Evolutionary conservation across 1,140 invertebrate species (phyloP).

Genomic region (Drosophila funebris): DNA sequence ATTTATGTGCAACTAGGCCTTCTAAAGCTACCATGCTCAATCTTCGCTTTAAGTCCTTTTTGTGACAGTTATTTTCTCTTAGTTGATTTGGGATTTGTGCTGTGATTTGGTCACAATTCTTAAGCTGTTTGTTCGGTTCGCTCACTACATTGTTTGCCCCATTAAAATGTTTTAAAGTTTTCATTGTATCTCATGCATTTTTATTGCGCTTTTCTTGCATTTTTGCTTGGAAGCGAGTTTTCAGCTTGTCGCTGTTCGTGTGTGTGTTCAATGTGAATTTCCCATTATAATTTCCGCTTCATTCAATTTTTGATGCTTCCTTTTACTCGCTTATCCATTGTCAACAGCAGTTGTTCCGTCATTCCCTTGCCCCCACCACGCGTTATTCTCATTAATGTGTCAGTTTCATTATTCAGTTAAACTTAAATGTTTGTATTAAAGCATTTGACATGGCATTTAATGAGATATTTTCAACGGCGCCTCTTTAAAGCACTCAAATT

Average conservation of each 20-base stretch:
- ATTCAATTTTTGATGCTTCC: slow-evolving; percentile 18
- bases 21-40: slow-evolving; percentile 32
- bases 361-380: background rate
- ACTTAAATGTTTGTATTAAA: slow-evolving; percentile 4
- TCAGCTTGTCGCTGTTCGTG: background rate
- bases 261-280: slow-evolving; percentile 28
- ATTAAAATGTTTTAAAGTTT: slow-evolving; percentile 3
- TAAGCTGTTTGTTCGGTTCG: background rate
- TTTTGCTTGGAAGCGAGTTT: background rate
- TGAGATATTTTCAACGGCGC: background rate
- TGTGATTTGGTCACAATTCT: slow-evolving; percentile 13
- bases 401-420: background rate
- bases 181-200: background rate
- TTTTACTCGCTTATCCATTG: background rate
- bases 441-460: slow-evolving; percentile 16
- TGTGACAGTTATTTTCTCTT: slow-evolving; percentile 34
- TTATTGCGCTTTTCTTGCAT: background rate
- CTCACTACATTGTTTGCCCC: background rate
- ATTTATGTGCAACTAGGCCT: slow-evolving; percentile 35
- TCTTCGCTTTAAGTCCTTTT: slow-evolving; percentile 19
- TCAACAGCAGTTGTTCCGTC: background rate
- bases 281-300: slow-evolving; percentile 24
- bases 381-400: slow-evolving; percentile 14
- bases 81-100: slow-evolving; percentile 10
- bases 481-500: slow-evolving; percentile 46